Evolutionary conservation across 2,113 vertebrate species (phyloP).

Genomic region (Turnix velox): DNA sequence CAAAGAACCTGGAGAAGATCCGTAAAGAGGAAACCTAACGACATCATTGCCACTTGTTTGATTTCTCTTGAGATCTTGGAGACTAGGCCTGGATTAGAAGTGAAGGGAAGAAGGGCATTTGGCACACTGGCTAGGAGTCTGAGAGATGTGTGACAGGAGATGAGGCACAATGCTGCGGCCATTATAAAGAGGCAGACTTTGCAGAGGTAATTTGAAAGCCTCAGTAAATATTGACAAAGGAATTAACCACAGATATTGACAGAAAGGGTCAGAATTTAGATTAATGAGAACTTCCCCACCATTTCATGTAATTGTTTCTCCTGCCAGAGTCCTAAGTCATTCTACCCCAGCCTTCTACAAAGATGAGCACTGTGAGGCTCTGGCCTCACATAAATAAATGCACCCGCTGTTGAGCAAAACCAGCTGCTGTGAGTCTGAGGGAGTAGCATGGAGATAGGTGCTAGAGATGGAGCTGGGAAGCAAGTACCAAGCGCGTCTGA

Average conservation of each 20-base stretch:
- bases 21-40: not conserved
- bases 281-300: not conserved
- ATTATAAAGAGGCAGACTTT: not conserved
- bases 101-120: not conserved
- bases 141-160: not conserved
- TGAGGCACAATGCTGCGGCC: not conserved
- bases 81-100: not conserved
- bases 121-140: not conserved
- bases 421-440: not conserved
- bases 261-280: not conserved
- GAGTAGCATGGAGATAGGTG: not conserved
- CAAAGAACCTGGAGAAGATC: not conserved
- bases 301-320: not conserved
- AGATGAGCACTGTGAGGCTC: not conserved
- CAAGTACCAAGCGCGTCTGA: not conserved
- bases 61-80: not conserved
- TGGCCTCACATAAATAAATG: not conserved
- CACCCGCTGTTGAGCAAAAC: not conserved
- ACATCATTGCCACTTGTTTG: not conserved
- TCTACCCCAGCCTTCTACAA: not conserved
- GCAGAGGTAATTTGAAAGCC: not conserved
- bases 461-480: not conserved
- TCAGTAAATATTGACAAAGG: not conserved
- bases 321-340: not conserved
- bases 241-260: not conserved